Conservation (phyloP, 2,888 invertebrate genomes). For the Ectemnius continuus region DNA sequence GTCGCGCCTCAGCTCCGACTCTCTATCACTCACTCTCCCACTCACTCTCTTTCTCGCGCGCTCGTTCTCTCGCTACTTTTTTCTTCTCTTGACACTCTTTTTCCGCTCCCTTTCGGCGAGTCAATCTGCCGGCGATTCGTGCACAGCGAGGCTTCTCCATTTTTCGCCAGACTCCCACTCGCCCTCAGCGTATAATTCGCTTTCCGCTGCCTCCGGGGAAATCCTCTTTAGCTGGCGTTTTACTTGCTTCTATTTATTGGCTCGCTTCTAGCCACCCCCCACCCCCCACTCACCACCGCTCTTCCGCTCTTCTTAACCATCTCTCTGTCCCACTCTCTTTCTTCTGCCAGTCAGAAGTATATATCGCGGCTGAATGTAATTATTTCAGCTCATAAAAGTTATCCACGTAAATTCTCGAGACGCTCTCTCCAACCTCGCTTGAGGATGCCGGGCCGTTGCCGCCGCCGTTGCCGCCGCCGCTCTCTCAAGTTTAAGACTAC, state of each 20-base stretch:
- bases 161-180: neutral
- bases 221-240: constrained; percentile 6
- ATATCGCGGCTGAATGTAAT: constrained; percentile 41
- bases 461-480: neutral
- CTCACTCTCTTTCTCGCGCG: constrained; percentile 29
- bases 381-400: constrained; percentile 60
- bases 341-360: no score
- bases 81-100: constrained; percentile 16
- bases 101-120: constrained; percentile 16
- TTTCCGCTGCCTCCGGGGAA: constrained; percentile 4
- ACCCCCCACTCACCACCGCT: no score
- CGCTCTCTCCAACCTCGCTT: constrained; percentile 11
- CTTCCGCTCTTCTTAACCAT: neutral
- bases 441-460: neutral
- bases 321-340: no score
- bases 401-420: constrained; percentile 58
- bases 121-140: constrained; percentile 20
- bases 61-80: constrained; percentile 4
- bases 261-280: neutral
- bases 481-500: constrained; percentile 42
- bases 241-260: constrained; percentile 19
- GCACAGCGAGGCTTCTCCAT: constrained; percentile 17
- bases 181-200: constrained; percentile 3
- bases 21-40: neutral
- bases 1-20: constrained; percentile 32